Conservation (phyloP, 2,797 vertebrate species). For the Spinus olivaceus region DNA sequence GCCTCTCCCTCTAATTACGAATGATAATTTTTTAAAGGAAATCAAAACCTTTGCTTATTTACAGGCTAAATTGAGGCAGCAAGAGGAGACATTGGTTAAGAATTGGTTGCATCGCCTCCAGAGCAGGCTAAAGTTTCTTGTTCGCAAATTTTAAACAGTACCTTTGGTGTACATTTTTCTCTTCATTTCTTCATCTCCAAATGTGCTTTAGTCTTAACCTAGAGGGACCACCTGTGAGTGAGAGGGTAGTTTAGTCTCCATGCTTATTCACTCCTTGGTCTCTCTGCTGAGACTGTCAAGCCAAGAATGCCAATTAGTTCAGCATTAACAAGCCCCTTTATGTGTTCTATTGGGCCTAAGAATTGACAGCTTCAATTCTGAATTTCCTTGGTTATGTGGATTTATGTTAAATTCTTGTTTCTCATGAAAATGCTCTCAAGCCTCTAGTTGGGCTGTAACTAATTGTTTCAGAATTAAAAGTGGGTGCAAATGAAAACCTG, state of each 20-base stretch:
- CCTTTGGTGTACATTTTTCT: background rate
- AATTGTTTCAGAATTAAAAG: slow-evolving; percentile 50
- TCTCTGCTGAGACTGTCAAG: slow-evolving; percentile 64
- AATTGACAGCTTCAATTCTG: slow-evolving; percentile 64
- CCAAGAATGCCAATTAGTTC: slow-evolving; percentile 63
- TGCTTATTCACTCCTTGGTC: slow-evolving; percentile 56
- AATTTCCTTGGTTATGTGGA: slow-evolving; percentile 65
- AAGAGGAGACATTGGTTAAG: background rate
- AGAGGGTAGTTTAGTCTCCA: slow-evolving; percentile 53
- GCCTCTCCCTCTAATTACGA: background rate
- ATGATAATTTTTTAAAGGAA: background rate
- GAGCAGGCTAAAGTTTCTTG: background rate
- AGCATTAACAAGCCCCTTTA: slow-evolving; percentile 69
- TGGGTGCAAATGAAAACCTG: slow-evolving; percentile 26
- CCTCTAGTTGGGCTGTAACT: slow-evolving; percentile 26
- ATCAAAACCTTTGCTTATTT: background rate
- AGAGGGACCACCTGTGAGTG: slow-evolving; percentile 51
- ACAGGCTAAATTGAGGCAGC: background rate
- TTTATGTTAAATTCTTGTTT: slow-evolving; percentile 63
- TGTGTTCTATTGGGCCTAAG: slow-evolving; percentile 66
- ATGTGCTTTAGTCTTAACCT: slow-evolving; percentile 47
- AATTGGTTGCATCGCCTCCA: background rate
- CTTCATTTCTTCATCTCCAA: slow-evolving; percentile 29
- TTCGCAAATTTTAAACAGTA: background rate
- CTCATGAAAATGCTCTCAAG: slow-evolving; percentile 60